These are phyloP conservation scores for Gymnodraco acuticeps DNA, from an alignment of 2,797 vertebrate genomes.

Conservation along the genomic window DNA sequence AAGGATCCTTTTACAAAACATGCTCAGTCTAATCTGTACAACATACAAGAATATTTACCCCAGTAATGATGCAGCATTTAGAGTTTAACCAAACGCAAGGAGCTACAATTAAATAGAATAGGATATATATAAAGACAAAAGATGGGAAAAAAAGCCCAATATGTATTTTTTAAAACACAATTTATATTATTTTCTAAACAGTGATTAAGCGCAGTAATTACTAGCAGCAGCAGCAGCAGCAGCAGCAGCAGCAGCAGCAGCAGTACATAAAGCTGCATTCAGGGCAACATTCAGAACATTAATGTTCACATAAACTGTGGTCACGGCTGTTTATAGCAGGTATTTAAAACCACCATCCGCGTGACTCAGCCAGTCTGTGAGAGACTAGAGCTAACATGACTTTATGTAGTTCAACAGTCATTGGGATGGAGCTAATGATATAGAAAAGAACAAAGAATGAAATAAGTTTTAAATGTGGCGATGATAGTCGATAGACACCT, in stretches of 20 bases:
- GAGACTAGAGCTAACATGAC: constrained; percentile 40
- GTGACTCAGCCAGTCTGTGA: constrained; percentile 32
- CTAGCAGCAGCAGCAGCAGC: not conserved
- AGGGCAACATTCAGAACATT: not conserved
- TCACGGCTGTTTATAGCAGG: constrained; percentile 28
- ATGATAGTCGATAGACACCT: too few relatives aligned
- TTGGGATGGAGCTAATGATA: constrained; percentile 35
- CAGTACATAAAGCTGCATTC: not conserved
- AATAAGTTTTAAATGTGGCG: not conserved
- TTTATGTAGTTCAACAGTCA: constrained; percentile 35
- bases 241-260: too few relatives aligned
- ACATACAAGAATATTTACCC: not conserved
- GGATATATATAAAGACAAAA: not conserved
- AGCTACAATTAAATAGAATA: not conserved
- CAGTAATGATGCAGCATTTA: not conserved
- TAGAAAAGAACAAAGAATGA: not conserved
- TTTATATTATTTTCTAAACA: not conserved
- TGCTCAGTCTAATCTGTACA: not conserved
- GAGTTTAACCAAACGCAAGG: not conserved
- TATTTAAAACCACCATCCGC: constrained; percentile 26
- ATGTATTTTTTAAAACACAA: not conserved
- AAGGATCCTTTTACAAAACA: constrained; percentile 37
- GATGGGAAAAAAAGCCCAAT: not conserved
- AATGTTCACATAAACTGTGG: constrained; percentile 17
- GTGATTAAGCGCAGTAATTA: not conserved